Evolutionary conservation across 2,888 invertebrate species (phyloP).

Genomic region (Spialia ferax): DNA sequence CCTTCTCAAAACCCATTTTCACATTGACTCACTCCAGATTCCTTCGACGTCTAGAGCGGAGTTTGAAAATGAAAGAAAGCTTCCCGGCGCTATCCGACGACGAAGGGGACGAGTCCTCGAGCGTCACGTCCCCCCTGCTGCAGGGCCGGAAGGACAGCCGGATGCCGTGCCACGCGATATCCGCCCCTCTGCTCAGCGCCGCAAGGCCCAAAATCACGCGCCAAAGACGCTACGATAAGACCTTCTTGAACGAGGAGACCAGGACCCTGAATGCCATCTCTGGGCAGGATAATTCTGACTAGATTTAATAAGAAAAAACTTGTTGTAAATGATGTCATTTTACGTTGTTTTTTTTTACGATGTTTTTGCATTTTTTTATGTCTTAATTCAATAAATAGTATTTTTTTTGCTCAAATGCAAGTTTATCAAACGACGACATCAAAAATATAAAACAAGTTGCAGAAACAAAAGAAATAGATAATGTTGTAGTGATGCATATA

Average conservation of each 20-base stretch:
- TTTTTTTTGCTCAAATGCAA: too few species aligned
- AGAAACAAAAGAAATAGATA: too few species aligned
- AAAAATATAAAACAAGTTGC: too few species aligned
- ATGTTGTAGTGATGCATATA: neutral
- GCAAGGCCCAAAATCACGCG: slow-evolving; percentile 78
- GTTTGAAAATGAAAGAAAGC: slow-evolving; percentile 89
- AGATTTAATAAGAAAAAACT: slow-evolving; percentile 42
- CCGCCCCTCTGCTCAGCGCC: slow-evolving; percentile 78
- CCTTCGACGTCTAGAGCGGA: slow-evolving; percentile 90
- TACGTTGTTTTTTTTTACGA: neutral
- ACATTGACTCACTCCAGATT: slow-evolving; percentile 79
- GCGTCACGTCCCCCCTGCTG: slow-evolving; percentile 88
- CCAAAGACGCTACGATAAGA: slow-evolving; percentile 77
- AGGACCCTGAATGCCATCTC: slow-evolving; percentile 73
- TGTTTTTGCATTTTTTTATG: neutral
- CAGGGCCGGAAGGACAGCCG: slow-evolving; percentile 73
- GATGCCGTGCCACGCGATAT: slow-evolving; percentile 72
- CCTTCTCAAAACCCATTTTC: slow-evolving; percentile 2
- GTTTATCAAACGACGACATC: too few species aligned
- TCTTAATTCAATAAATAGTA: neutral
- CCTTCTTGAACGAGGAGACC: slow-evolving; percentile 76
- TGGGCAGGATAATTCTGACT: slow-evolving; percentile 81
- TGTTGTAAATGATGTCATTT: neutral
- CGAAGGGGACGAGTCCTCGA: slow-evolving; percentile 87
- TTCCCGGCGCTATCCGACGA: slow-evolving; percentile 87